phyloP scores from a whole-genome alignment of 2,888 invertebrate genomes.

The Pachycephus smyrnensis region DNA sequence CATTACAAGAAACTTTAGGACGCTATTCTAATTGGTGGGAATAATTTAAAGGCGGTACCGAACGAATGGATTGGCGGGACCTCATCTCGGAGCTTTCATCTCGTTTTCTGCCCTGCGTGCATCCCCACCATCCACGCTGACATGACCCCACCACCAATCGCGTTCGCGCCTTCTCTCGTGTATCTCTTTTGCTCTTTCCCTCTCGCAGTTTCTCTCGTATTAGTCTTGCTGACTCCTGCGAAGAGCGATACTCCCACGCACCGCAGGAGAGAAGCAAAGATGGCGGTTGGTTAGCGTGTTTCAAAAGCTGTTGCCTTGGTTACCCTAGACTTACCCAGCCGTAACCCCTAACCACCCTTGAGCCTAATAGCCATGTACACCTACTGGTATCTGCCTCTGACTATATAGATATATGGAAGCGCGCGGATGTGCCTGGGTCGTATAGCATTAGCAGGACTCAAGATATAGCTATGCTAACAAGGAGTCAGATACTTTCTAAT shows the following conservation, averaged over 20 bases:
- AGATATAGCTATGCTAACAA: neutral
- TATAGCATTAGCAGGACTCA: neutral
- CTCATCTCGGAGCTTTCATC: constrained; percentile 57
- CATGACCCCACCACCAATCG: neutral
- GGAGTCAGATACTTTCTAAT: neutral
- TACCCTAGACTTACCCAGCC: constrained; percentile 63
- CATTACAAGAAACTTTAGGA: neutral
- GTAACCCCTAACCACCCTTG: constrained; percentile 43
- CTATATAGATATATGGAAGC: neutral
- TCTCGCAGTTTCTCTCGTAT: constrained; percentile 9
- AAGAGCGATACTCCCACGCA: constrained; percentile 34
- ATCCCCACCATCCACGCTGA: neutral
- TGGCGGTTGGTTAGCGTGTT: constrained; percentile 59
- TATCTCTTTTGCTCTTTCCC: constrained; percentile 21
- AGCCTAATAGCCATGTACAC: neutral
- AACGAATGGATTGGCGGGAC: constrained; percentile 42
- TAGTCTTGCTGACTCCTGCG: constrained; percentile 18
- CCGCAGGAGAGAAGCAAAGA: constrained; percentile 43
- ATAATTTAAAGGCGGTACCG: constrained; percentile 36
- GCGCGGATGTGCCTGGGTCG: neutral
- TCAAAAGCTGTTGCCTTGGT: constrained; percentile 66
- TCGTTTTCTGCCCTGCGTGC: constrained; percentile 25
- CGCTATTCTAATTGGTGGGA: constrained; percentile 24
- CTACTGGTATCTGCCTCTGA: neutral
- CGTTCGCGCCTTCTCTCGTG: constrained; percentile 31